Evolutionary conservation across 2,888 invertebrate genomes (phyloP).

Genomic region (Hymenopus coronatus): DNA sequence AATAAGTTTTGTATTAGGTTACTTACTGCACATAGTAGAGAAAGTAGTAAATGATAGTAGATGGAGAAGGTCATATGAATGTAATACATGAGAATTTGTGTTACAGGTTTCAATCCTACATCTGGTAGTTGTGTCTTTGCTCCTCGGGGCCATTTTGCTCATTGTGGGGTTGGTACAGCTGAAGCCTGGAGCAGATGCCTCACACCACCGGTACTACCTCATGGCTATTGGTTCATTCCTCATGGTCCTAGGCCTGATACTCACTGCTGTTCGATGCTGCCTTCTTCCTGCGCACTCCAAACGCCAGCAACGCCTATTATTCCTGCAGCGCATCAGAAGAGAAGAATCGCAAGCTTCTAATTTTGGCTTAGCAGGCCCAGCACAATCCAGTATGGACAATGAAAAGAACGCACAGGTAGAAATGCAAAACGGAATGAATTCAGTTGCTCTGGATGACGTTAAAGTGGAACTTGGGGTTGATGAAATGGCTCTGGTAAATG

Average conservation of each 20-base stretch:
- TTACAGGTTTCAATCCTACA: slow-evolving; percentile 68
- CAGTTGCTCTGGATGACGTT: neutral
- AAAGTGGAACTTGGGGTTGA: neutral
- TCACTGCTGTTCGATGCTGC: slow-evolving; percentile 65
- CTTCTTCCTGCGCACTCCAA: slow-evolving; percentile 46
- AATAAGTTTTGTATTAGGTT: no score
- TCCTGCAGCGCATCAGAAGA: slow-evolving; percentile 24
- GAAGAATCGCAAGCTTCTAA: slow-evolving; percentile 18
- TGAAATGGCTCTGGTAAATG: slow-evolving; percentile 8
- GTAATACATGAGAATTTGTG: no score
- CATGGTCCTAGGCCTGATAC: slow-evolving; percentile 60
- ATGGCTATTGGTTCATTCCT: slow-evolving; percentile 66
- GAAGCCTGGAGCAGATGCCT: slow-evolving; percentile 73
- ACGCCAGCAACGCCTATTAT: neutral
- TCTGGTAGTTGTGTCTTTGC: slow-evolving; percentile 69
- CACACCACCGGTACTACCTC: slow-evolving; percentile 63
- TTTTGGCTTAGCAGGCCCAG: slow-evolving; percentile 2
- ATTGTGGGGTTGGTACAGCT: slow-evolving; percentile 74
- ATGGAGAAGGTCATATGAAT: no score
- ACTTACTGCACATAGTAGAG: no score
- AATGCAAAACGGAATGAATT: slow-evolving; percentile 14
- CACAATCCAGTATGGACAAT: slow-evolving; percentile 7
- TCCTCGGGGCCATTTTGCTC: slow-evolving; percentile 69
- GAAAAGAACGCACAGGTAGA: slow-evolving; percentile 11
- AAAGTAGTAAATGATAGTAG: no score